Percentiles rank a stretch among this genome's conserved stretches.
Conservation (phyloP, 2,888 invertebrate genomes). For the Urechis unicinctus region DNA sequence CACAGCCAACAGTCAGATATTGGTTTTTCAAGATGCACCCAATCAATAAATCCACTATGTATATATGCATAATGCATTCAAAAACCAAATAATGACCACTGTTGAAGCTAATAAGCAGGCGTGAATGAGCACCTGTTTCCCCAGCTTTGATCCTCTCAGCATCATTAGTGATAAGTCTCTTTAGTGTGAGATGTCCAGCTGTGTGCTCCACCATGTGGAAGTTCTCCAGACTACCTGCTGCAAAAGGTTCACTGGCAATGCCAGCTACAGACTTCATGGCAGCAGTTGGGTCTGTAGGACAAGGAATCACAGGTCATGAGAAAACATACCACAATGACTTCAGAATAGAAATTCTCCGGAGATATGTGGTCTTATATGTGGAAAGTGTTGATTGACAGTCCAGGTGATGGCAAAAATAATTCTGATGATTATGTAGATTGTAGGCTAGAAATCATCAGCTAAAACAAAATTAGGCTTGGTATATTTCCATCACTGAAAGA, state of each 20-base stretch:
- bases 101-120: not conserved
- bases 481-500: no score
- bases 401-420: no score
- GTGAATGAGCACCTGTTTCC: constrained; percentile 25
- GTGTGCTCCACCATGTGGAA: constrained; percentile 42
- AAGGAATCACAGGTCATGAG: not conserved
- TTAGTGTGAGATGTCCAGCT: constrained; percentile 45
- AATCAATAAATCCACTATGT: no score
- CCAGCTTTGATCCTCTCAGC: constrained; percentile 32
- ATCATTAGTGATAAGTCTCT: constrained; percentile 41
- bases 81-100: no score
- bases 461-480: no score
- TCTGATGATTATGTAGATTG: no score
- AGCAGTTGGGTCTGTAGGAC: constrained; percentile 35
- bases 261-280: constrained; percentile 40
- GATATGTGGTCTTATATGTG: no score
- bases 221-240: constrained; percentile 28
- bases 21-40: no score
- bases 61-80: no score
- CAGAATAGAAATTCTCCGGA: not conserved
- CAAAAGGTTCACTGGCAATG: constrained; percentile 38
- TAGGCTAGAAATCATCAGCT: no score
- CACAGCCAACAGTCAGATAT: constrained; percentile 1
- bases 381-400: no score
- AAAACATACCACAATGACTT: not conserved